Base-by-base conservation (phyloP, 2,888 invertebrate species). In the Xestia c-nigrum region DNA sequence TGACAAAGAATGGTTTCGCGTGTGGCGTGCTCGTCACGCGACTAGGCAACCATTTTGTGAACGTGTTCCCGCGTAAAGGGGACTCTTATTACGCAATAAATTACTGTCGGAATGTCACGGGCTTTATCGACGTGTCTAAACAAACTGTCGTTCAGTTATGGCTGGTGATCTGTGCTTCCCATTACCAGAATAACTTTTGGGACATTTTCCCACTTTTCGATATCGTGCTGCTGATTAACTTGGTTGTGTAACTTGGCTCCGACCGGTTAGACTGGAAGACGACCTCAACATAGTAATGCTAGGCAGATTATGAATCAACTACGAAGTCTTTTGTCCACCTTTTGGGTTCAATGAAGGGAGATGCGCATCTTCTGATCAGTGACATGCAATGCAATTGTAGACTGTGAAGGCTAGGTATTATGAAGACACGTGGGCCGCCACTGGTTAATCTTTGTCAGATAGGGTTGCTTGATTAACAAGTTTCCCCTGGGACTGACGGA, bases 1-100 rank as follows among this genome's bases (percentile, higher is more conserved):
- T 88, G 89, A 85, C 78, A 85, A 80, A 81, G 72, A 80, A 85
- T 84, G 68, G 71, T 72, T 74, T 88, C 68, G 87, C 87, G 87
- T 88, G 87, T 75, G 70, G 68, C 77, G 71, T 72, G 64, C 72
- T 59, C 61, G 86, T 79, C 81, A 88, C 81, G 78, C 76, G 75
- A 83, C 72, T 66, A 24, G 68, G 69, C 63, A 69, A 72, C 81
- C 85, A 84, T 87, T 87, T 71, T 69, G 72, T 59, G 69, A 75
- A 88, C 84, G 78, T 87, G 86, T 80, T 76, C 70, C 76, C 74
- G 77, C 83, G 83, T 83, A 77, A 57, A 72, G 52, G 72, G 74
- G 80, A 79, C 63, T 70, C 81, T 80, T 87, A 86, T 86, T 84
- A 78, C 78, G 66, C 71, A 74, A 86, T 87, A 86, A 75, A 86